A percentile compares a stretch with the other conserved stretches of the same genome.
phyloP scores from a whole-genome alignment of 2,888 invertebrate species.

The Leptopilina drosophilae region DNA sequence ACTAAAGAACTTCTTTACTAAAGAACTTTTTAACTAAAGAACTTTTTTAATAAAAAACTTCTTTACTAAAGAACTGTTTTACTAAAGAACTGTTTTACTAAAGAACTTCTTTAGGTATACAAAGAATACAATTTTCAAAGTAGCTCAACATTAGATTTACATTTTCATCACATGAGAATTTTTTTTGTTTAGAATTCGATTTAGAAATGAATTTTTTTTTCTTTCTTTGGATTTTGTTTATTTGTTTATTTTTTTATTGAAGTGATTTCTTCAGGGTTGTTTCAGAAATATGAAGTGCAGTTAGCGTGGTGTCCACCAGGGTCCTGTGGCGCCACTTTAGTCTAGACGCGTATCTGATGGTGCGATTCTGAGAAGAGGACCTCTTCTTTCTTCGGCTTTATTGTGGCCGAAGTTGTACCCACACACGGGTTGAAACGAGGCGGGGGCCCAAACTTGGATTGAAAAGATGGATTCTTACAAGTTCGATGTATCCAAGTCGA shows the following conservation, averaged over 20 bases:
- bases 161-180: not conserved
- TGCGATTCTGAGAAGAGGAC: constrained; percentile 64
- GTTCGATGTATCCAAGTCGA: constrained; percentile 46
- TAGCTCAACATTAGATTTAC: no score
- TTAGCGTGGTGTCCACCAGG: constrained; percentile 71
- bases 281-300: constrained; percentile 60
- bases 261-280: constrained; percentile 10
- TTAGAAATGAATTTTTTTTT: not conserved
- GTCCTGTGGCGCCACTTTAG: constrained; percentile 66
- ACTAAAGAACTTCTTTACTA: no score
- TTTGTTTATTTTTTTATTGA: not conserved
- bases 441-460: constrained; percentile 52
- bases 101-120: no score
- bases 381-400: constrained; percentile 62
- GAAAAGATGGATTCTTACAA: constrained; percentile 45
- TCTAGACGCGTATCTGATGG: constrained; percentile 65
- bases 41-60: no score
- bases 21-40: no score
- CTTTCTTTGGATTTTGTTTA: no score
- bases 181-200: not conserved
- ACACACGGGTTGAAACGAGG: constrained; percentile 47
- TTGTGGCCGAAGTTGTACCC: constrained; percentile 51
- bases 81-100: no score
- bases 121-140: no score
- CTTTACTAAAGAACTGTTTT: no score